Percentiles rank a stretch among this genome's conserved stretches.
These are phyloP conservation scores for Hedya salicella DNA, from an alignment of 2,888 invertebrate species.

Conservation along the genomic window DNA sequence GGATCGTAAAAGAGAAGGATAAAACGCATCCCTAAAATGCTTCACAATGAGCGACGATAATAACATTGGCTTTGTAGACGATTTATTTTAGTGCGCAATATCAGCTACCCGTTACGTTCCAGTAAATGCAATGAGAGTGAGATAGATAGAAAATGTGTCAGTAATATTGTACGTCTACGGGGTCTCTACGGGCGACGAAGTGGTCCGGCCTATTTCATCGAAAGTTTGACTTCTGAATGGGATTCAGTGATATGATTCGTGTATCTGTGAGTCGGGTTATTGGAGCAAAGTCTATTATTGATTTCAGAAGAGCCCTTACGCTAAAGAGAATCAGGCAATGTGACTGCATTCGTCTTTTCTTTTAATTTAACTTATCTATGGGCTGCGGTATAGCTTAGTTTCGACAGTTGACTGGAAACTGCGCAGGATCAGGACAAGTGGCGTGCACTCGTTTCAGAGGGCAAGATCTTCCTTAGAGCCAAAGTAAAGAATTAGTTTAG, in stretches of 20 bases:
- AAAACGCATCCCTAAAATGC: conserved; percentile 14
- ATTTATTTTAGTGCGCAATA: neutral
- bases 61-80: neutral
- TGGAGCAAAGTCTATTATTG: neutral
- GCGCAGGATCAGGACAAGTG: no score
- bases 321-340: no score
- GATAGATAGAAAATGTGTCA: neutral
- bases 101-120: neutral
- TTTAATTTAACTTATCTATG: no score
- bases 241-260: neutral
- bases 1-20: conserved; percentile 3
- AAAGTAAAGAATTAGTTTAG: no score
- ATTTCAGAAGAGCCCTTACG: no score
- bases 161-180: neutral
- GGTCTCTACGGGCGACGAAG: conserved; percentile 2
- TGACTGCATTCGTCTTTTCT: no score
- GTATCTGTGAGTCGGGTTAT: neutral
- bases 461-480: no score
- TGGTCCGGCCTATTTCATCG: neutral
- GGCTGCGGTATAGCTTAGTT: no score
- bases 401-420: no score
- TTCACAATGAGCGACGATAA: conserved; percentile 4
- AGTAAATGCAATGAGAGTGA: neutral
- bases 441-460: no score
- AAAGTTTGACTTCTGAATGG: conserved; percentile 21